These are phyloP conservation scores for Mimas tiliae DNA, from an alignment of 2,888 invertebrate species.

Conservation along the genomic window DNA sequence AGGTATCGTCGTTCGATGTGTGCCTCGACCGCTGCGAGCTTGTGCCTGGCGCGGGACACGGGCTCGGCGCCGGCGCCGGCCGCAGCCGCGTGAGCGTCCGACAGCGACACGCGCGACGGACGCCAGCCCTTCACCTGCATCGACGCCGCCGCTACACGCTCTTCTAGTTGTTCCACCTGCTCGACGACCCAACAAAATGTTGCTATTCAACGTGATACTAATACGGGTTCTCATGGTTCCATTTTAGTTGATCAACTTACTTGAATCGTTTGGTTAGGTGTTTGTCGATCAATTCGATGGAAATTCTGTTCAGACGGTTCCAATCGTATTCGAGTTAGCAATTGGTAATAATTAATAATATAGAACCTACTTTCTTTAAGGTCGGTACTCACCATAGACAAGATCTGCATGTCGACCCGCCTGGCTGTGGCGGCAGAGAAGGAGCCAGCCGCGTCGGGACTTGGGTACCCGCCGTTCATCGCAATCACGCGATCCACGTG, in stretches of 20 bases:
- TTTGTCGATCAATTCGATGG: too few relatives aligned
- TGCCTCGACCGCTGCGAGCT: constrained; percentile 92
- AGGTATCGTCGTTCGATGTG: constrained; percentile 97
- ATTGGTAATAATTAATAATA: too few relatives aligned
- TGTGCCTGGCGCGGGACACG: constrained; percentile 86
- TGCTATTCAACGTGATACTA: too few relatives aligned
- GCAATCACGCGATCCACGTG: constrained; percentile 67
- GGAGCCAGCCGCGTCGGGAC: constrained; percentile 76
- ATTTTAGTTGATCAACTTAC: too few relatives aligned
- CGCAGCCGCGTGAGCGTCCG: constrained; percentile 79
- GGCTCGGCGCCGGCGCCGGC: constrained; percentile 72
- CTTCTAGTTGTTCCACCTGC: constrained; percentile 93
- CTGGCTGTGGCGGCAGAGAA: constrained; percentile 88
- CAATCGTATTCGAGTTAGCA: too few relatives aligned
- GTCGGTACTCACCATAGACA: constrained; percentile 88
- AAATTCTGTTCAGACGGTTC: too few relatives aligned
- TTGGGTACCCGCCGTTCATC: constrained; percentile 69
- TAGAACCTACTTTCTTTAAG: too few relatives aligned
- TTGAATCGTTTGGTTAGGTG: too few relatives aligned
- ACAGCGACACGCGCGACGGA: constrained; percentile 72
- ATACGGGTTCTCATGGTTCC: too few relatives aligned
- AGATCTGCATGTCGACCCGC: constrained; percentile 91
- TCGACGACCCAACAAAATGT: background rate
- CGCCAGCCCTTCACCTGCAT: constrained; percentile 97
- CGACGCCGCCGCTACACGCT: constrained; percentile 93